A percentile compares a stretch with the other conserved stretches of the same genome.
These are phyloP conservation scores for Cydia splendana DNA, from an alignment of 1,140 invertebrate genomes.

Conservation along the genomic window DNA sequence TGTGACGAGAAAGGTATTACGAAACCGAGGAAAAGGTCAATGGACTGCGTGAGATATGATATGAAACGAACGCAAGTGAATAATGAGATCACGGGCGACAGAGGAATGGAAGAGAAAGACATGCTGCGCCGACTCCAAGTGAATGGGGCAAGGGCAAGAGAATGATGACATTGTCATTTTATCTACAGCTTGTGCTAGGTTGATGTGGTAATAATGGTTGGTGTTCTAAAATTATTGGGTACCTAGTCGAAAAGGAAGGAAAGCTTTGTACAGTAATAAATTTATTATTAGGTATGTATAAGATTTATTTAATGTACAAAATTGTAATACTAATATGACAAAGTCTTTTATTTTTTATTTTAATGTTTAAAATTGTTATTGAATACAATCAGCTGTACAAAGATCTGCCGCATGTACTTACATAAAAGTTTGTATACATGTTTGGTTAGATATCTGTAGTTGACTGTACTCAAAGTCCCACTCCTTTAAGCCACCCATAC, in stretches of 20 bases:
- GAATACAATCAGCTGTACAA: too few species aligned
- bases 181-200: not conserved
- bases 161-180: not conserved
- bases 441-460: too few species aligned
- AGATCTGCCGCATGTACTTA: too few species aligned
- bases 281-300: not conserved
- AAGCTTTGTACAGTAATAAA: not conserved
- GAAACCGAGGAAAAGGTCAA: too few species aligned
- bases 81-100: too few species aligned
- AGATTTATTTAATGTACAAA: conserved; percentile 13
- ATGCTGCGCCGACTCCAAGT: too few species aligned
- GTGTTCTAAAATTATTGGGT: not conserved
- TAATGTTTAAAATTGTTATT: not conserved
- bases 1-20: too few species aligned
- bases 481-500: not conserved
- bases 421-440: too few species aligned
- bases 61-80: too few species aligned
- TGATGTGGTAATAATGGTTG: not conserved
- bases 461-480: not conserved
- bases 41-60: too few species aligned
- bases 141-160: too few species aligned
- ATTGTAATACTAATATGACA: conserved; percentile 6
- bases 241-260: not conserved
- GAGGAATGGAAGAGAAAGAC: too few species aligned
- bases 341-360: not conserved